Conservation (phyloP, 2,888 invertebrate species). For the Sericinus montela region DNA sequence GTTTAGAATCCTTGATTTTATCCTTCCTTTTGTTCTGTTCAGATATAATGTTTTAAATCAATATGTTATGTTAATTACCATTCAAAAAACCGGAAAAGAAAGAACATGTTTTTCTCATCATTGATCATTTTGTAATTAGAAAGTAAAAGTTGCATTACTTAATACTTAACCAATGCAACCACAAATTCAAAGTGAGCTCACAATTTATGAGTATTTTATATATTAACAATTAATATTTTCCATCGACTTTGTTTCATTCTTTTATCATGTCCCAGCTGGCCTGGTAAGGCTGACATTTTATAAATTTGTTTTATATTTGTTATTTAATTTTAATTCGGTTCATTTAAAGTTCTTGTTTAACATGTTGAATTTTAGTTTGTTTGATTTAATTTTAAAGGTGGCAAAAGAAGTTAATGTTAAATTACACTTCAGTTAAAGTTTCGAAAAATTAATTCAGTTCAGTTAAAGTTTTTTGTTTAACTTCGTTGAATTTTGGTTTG, state of each 20-base stretch:
- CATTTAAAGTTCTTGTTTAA: constrained; percentile 9
- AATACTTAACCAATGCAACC: no score
- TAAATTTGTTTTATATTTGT: constrained; percentile 5
- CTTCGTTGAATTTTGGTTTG: constrained; percentile 26
- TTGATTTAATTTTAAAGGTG: constrained; percentile 9
- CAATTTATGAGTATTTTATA: no score
- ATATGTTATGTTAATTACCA: no score
- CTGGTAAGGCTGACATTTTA: constrained; percentile 16
- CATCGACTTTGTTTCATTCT: no score
- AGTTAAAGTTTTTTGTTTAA: constrained; percentile 17
- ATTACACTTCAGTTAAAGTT: no score
- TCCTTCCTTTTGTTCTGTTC: constrained; percentile 4
- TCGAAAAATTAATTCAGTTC: constrained; percentile 2
- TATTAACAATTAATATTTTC: no score
- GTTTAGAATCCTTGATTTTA: constrained; percentile 21
- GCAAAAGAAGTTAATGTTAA: background rate
- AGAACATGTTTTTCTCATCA: no score
- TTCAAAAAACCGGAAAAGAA: no score
- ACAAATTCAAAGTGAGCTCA: no score
- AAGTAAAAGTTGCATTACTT: no score
- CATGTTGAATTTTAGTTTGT: constrained; percentile 29
- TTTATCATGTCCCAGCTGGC: constrained; percentile 20
- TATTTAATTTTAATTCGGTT: background rate
- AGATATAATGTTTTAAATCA: no score
- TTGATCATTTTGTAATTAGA: no score